Conservation (phyloP, 1,140 invertebrate genomes). For the Brachionus plicatilis region DNA sequence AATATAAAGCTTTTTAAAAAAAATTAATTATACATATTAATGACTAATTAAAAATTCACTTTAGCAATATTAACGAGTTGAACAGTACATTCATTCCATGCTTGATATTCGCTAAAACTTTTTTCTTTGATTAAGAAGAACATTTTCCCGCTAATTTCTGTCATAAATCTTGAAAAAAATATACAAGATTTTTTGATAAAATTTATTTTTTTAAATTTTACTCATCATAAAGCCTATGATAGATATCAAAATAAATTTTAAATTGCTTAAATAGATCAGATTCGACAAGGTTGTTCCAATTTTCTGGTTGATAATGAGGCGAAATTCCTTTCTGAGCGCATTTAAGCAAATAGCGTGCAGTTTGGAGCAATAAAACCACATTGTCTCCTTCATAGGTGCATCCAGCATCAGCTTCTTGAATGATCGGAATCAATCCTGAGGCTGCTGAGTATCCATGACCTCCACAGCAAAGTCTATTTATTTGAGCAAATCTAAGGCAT, state of each 20-base stretch:
- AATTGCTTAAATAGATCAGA: neutral
- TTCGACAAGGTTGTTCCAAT: neutral
- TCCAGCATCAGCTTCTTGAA: conserved; percentile 72
- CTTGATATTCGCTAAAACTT: conserved; percentile 2
- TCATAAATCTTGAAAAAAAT: neutral
- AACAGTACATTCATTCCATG: conserved; percentile 6
- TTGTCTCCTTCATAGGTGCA: conserved; percentile 93
- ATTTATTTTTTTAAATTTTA: too few relatives aligned
- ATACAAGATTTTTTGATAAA: too few relatives aligned
- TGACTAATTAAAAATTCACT: neutral
- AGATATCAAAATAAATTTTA: conserved; percentile 14
- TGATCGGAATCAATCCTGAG: conserved; percentile 75
- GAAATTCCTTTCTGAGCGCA: conserved; percentile 21
- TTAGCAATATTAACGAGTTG: conserved; percentile 9
- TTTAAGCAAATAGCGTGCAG: conserved; percentile 63
- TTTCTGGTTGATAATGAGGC: neutral
- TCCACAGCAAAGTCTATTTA: conserved; percentile 76
- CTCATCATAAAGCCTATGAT: neutral
- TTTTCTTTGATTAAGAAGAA: neutral
- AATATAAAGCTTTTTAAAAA: neutral
- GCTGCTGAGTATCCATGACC: conserved; percentile 84
- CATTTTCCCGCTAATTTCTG: neutral
- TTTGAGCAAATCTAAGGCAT: conserved; percentile 67
- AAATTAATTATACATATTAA: neutral
- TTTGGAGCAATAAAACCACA: conserved; percentile 81